A percentile compares a stretch with the other conserved stretches of the same genome.
These are phyloP conservation scores for Acanthornis magna DNA, from an alignment of 2,797 vertebrate species.

Conservation along the genomic window DNA sequence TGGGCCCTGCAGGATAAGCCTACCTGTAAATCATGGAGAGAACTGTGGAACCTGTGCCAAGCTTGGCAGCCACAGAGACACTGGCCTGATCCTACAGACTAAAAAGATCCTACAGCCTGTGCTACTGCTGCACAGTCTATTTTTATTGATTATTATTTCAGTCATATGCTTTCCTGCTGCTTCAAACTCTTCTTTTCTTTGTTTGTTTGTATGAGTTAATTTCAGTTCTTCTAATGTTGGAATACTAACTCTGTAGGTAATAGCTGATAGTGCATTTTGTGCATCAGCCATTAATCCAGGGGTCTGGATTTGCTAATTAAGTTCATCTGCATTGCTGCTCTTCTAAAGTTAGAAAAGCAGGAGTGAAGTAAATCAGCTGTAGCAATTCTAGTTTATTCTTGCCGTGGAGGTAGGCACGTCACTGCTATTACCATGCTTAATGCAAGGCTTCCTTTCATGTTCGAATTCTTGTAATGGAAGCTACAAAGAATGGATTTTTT, in stretches of 20 bases:
- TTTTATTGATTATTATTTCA: not conserved
- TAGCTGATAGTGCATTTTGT: not conserved
- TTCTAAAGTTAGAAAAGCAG: not conserved
- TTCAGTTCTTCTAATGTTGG: not conserved
- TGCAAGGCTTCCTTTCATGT: not conserved
- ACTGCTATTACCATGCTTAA: not conserved
- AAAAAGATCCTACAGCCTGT: not conserved
- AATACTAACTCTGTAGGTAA: not conserved
- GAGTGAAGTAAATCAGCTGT: not conserved
- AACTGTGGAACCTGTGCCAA: not conserved
- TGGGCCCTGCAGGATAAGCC: not conserved
- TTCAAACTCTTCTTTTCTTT: not conserved
- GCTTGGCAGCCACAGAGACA: not conserved
- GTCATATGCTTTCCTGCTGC: not conserved
- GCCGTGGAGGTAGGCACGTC: not conserved
- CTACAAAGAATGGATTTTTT: not conserved
- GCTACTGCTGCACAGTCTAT: not conserved
- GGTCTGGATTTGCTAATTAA: conserved; percentile 13
- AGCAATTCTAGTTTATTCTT: not conserved
- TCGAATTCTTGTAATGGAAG: not conserved
- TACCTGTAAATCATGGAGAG: not conserved
- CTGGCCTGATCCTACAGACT: not conserved
- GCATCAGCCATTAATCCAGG: not conserved
- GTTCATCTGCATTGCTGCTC: not conserved
- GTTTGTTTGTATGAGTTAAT: not conserved